Percentiles rank a stretch among this genome's conserved stretches.
phyloP scores from a whole-genome alignment of 1,140 invertebrate genomes.

The Brachionus manjavacas region DNA sequence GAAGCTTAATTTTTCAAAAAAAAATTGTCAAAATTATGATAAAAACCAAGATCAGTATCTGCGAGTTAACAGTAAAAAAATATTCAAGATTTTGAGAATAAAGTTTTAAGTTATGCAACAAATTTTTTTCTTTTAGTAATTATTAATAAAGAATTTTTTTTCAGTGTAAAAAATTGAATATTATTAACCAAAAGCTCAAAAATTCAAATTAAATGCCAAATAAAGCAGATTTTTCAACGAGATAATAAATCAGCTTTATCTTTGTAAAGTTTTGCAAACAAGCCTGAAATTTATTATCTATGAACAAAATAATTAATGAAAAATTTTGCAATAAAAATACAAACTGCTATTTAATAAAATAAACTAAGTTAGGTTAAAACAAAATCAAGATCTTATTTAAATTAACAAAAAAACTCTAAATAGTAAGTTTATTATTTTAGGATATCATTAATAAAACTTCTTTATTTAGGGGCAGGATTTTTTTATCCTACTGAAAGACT shows the following conservation, averaged over 20 bases:
- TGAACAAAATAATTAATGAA: neutral
- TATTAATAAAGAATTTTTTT: neutral
- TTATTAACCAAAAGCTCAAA: neutral
- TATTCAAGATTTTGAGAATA: too few relatives aligned
- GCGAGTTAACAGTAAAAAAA: too few relatives aligned
- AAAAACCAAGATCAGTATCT: too few relatives aligned
- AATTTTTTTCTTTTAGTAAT: neutral
- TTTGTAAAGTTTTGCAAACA: neutral
- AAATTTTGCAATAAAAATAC: neutral
- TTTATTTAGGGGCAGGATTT: neutral
- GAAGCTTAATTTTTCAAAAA: too few relatives aligned
- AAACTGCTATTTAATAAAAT: neutral
- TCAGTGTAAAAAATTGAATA: neutral
- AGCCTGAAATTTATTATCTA: neutral
- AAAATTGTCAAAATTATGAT: too few relatives aligned
- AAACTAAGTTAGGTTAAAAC: neutral
- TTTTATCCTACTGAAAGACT: neutral
- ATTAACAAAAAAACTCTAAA: neutral
- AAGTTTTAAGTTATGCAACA: neutral
- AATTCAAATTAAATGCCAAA: neutral
- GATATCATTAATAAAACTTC: neutral
- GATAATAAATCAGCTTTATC: neutral
- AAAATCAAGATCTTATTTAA: neutral
- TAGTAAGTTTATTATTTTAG: neutral
- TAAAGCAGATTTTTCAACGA: neutral